Evolutionary conservation across 2,888 invertebrate species (phyloP).

Genomic region (Ophion ventricosus): DNA sequence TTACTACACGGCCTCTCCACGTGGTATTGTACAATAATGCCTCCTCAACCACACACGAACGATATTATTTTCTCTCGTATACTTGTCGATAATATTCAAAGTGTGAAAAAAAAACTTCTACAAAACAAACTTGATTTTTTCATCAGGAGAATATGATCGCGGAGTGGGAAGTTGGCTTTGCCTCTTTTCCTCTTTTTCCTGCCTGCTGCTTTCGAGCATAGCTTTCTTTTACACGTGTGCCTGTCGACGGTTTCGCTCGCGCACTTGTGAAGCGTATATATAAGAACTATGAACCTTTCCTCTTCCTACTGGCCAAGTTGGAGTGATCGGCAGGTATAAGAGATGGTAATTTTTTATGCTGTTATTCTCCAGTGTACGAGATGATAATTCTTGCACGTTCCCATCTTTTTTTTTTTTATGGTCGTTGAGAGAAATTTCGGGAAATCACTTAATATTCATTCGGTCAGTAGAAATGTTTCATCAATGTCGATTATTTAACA

Average conservation of each 20-base stretch:
- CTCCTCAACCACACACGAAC: neutral
- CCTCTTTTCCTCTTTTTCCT: constrained; percentile 37
- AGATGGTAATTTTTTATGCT: no score
- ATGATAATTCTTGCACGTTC: no score
- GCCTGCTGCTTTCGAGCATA: neutral
- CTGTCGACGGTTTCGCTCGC: neutral
- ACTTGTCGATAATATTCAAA: constrained; percentile 38
- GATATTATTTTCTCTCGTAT: constrained; percentile 21
- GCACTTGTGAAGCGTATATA: neutral
- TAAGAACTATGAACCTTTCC: neutral
- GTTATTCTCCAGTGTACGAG: no score
- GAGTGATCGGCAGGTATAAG: no score
- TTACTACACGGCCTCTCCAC: neutral
- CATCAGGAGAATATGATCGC: constrained; percentile 74
- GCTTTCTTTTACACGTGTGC: neutral
- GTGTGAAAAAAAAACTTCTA: constrained; percentile 72
- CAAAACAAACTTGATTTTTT: constrained; percentile 79
- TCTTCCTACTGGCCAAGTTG: neutral
- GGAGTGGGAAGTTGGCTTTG: constrained; percentile 38
- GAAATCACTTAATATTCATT: no score
- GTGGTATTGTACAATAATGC: neutral
- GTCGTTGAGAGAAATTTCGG: no score
- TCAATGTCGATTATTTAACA: no score
- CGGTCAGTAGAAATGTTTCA: no score
- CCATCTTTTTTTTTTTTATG: no score